Evolutionary conservation across 2,113 vertebrate genomes (phyloP).

Genomic region (Pimephales promelas): DNA sequence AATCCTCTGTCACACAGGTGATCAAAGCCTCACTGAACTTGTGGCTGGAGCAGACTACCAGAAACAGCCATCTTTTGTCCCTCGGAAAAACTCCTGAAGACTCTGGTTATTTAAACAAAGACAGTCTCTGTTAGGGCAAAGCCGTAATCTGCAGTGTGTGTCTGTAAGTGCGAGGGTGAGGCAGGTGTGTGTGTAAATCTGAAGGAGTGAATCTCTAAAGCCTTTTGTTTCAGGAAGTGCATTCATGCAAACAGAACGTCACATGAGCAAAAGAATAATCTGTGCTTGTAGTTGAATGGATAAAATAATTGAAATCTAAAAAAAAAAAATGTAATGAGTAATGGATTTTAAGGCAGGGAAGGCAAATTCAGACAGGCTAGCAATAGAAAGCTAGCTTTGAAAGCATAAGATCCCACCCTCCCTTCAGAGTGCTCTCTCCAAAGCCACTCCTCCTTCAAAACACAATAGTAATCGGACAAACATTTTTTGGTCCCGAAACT

Average conservation of each 20-base stretch:
- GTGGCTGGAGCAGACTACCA: neutral
- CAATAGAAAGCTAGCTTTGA: too few species aligned
- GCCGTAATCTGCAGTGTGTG: neutral
- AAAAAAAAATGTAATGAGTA: neutral
- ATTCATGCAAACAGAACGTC: neutral
- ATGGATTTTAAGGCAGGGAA: too few species aligned
- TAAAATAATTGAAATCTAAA: neutral
- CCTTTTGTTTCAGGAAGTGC: neutral
- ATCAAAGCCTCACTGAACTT: slow-evolving; percentile 47
- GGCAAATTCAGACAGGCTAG: too few species aligned
- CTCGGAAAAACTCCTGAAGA: slow-evolving; percentile 12
- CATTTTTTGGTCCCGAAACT: too few species aligned
- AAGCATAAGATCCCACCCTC: too few species aligned
- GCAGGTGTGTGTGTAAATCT: neutral
- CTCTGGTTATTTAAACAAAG: slow-evolving; percentile 50
- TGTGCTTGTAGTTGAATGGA: neutral
- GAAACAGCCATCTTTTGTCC: slow-evolving; percentile 1
- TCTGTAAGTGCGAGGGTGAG: neutral
- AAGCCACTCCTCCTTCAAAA: too few species aligned
- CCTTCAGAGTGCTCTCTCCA: too few species aligned
- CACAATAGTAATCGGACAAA: too few species aligned
- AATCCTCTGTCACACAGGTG: slow-evolving; percentile 29
- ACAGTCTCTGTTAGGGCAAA: slow-evolving; percentile 29
- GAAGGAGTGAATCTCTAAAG: neutral
- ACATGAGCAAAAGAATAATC: too few species aligned